A percentile compares a stretch with the other conserved stretches of the same genome.
These are phyloP conservation scores for Eolophus roseicapilla DNA, from an alignment of 2,113 vertebrate genomes.

Conservation along the genomic window DNA sequence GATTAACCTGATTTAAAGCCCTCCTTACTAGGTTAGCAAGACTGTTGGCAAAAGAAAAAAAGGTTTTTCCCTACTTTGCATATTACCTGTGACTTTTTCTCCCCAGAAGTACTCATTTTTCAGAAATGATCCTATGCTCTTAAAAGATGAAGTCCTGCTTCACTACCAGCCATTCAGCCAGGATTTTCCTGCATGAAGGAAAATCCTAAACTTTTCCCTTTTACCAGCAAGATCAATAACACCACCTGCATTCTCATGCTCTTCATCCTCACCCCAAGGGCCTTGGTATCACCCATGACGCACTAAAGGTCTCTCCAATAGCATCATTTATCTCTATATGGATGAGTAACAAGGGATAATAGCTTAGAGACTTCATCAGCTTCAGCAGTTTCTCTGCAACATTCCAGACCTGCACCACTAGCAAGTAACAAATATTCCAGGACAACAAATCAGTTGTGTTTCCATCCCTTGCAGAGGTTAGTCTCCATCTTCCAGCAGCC, in stretches of 20 bases:
- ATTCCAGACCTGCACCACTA: fast-evolving
- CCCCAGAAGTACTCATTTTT: background rate
- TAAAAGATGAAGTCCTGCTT: background rate
- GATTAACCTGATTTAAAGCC: background rate
- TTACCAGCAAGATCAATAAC: background rate
- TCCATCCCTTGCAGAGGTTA: background rate
- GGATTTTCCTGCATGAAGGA: background rate
- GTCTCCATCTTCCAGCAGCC: background rate
- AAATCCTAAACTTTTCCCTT: background rate
- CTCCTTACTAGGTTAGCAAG: background rate
- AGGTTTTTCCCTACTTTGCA: background rate
- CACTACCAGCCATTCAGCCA: background rate
- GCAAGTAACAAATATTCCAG: background rate
- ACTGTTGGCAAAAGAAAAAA: background rate
- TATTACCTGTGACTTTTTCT: background rate
- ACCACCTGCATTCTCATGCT: background rate
- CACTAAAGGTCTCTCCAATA: background rate
- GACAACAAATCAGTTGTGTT: background rate
- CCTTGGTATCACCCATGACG: background rate
- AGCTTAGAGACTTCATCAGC: background rate
- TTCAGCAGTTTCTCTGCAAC: background rate
- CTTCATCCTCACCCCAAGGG: background rate
- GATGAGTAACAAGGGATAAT: background rate
- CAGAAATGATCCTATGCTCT: background rate
- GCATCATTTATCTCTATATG: background rate